Base-by-base conservation (phyloP, 2,888 invertebrate species). In the Marronus borbonicus region DNA sequence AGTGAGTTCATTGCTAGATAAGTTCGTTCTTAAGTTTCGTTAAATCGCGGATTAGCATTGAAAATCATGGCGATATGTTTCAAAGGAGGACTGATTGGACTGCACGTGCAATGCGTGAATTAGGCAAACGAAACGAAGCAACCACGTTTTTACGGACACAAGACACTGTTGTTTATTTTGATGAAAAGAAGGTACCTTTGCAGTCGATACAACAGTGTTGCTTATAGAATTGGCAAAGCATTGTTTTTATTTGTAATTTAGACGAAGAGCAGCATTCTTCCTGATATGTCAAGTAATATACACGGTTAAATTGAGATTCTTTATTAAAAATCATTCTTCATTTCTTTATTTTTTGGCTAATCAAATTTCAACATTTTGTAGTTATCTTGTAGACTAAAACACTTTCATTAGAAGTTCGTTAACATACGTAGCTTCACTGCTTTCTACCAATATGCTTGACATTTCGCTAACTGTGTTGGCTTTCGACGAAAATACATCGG, bases 31-130 rank as follows among this genome's bases (percentile, higher is more conserved):
- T 77, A 80, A 88, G 5, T 12, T 60, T 60, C 1, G 24, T 62
- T 44, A 44, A 8, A 8, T 8, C 44, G 0, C 0, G 12, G 8
- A 44, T 36, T 86, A 94, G 99, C 98, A 0, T 88, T 99, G 79
- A 98, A 99, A 88, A 97, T 99, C 80, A 93, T 99, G 89, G 95
- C 98, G 85, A 95, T 98, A 49, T 98, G 98, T 87, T 99, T 98
- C 89, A 98, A 98, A 86, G 94, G 94, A 83, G 96, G 98, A 85
- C 89, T 99, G 74, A 94, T 96, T 76, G 91, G 98, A 95, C 97
- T 75, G 94, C 98, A 1, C 92, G 97, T 77, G 95, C 97, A 10
- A 96, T 99, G 92, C 92, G 97, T 39, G 95, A 97, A 83, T 88
- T 98, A 69, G 97, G 96, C 2, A 92, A 94, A 72, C 91, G 97